phyloP scores from a whole-genome alignment of 2,888 invertebrate genomes.

The Crossocerus cetratus region DNA sequence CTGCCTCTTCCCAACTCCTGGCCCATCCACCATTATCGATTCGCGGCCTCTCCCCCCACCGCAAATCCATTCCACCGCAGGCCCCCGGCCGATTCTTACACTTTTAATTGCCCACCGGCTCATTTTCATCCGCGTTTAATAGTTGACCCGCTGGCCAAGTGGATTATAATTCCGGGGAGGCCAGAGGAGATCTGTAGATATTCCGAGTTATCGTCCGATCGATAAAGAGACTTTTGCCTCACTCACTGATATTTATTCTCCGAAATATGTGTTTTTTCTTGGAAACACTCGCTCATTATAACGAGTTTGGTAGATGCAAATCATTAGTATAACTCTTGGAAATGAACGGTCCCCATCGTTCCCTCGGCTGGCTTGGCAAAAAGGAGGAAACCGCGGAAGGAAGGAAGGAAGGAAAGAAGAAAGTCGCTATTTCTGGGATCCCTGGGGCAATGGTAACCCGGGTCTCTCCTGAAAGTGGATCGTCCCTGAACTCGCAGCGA shows the following conservation, averaged over 20 bases:
- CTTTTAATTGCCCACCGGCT: no score
- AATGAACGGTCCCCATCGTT: background rate
- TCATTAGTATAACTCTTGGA: conserved; percentile 32
- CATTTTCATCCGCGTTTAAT: no score
- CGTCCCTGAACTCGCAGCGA: conserved; percentile 69
- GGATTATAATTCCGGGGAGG: no score
- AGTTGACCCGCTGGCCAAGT: no score
- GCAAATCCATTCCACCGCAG: no score
- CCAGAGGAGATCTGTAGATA: no score
- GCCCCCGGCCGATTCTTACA: no score
- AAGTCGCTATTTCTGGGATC: conserved; percentile 49
- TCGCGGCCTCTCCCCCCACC: conserved; percentile 11
- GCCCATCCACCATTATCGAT: conserved; percentile 44
- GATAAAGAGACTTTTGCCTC: no score
- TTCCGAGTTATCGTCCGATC: no score
- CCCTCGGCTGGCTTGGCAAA: conserved; percentile 12
- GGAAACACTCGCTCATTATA: background rate
- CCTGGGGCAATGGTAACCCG: conserved; percentile 46
- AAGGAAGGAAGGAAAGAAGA: conserved; percentile 35
- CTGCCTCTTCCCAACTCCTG: conserved; percentile 23
- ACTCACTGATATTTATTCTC: no score
- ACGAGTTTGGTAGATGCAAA: background rate
- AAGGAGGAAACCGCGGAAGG: conserved; percentile 21
- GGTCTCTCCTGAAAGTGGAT: conserved; percentile 65
- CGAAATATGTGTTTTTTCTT: background rate